Conservation (phyloP, 1,140 invertebrate genomes). For the Caerostris darwini region DNA sequence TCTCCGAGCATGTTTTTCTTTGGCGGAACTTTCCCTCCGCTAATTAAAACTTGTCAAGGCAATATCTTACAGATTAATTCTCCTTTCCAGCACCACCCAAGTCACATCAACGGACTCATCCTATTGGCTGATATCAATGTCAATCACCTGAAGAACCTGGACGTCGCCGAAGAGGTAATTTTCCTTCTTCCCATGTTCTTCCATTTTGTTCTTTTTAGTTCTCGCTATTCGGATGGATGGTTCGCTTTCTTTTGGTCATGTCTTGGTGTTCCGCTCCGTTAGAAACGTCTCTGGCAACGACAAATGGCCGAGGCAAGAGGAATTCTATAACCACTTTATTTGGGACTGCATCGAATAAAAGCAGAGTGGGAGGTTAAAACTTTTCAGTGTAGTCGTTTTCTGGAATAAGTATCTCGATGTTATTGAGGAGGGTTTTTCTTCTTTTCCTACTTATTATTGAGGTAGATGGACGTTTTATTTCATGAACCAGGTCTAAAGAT, state of each 20-base stretch:
- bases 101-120: constrained; percentile 96
- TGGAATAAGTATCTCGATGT: neutral
- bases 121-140: constrained; percentile 98
- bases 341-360: constrained; percentile 29
- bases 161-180: constrained; percentile 92
- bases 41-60: constrained; percentile 33
- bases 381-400: neutral
- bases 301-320: constrained; percentile 50
- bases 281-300: constrained; percentile 56
- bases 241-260: constrained; percentile 72
- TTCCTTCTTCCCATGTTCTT: constrained; percentile 28
- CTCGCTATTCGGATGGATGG: constrained; percentile 40
- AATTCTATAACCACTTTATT: constrained; percentile 60
- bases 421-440: neutral
- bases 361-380: constrained; percentile 7
- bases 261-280: constrained; percentile 72
- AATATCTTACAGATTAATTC: neutral
- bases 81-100: constrained; percentile 87
- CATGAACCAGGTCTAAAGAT: neutral
- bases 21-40: neutral
- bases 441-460: neutral
- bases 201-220: neutral
- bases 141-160: constrained; percentile 95
- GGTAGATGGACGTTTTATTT: neutral
- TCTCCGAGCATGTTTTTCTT: neutral